A percentile compares a stretch with the other conserved stretches of the same genome.
phyloP scores from a whole-genome alignment of 2,888 invertebrate genomes.

The Catotricha subobsoleta region DNA sequence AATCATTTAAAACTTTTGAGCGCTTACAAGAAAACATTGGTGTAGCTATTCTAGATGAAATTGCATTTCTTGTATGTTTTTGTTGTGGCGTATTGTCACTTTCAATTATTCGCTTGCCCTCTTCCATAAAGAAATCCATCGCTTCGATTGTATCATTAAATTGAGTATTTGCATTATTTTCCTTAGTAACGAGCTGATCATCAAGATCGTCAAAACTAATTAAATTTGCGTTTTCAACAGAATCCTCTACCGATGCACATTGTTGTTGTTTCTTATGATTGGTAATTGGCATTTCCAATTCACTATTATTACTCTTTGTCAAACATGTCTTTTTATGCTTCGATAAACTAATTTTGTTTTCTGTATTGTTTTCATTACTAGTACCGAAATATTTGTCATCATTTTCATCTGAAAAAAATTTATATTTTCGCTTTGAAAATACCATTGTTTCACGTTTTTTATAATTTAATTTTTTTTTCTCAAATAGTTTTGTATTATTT shows the following conservation, averaged over 20 bases:
- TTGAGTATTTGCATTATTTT: neutral
- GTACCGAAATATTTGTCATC: too few species aligned
- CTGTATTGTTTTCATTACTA: neutral
- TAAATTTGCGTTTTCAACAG: too few species aligned
- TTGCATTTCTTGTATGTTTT: too few species aligned
- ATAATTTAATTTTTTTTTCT: neutral
- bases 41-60: too few species aligned
- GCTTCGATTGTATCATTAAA: constrained; percentile 2
- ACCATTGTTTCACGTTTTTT: neutral
- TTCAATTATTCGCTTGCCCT: neutral
- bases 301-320: too few species aligned
- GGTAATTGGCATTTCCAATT: too few species aligned
- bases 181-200: too few species aligned
- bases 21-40: constrained; percentile 3
- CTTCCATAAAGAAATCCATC: neutral
- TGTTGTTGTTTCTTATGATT: too few species aligned
- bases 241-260: too few species aligned
- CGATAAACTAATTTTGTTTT: neutral
- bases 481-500: neutral
- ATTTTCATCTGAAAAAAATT: neutral
- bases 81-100: too few species aligned
- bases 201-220: too few species aligned
- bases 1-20: neutral
- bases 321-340: too few species aligned
- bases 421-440: neutral